Percentiles rank a stretch among this genome's conserved stretches.
phyloP scores from a whole-genome alignment of 2,888 invertebrate genomes.

The Heliconius ethilla region DNA sequence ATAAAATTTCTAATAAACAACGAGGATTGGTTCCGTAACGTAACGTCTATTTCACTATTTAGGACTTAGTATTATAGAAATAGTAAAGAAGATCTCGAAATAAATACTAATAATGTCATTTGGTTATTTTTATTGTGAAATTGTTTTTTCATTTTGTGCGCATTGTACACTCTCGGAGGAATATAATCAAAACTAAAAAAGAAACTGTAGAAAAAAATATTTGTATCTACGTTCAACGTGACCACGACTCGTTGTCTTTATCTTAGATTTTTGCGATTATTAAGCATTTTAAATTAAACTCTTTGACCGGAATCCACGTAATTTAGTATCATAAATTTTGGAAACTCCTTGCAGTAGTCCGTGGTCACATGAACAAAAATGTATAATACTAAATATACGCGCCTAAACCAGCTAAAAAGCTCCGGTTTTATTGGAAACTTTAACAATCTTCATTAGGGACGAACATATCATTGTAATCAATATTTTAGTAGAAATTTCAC shows the following conservation, averaged over 20 bases:
- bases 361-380: no score
- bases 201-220: not conserved
- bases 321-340: no score
- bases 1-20: constrained; percentile 50
- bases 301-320: no score
- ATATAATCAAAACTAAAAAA: not conserved
- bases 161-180: not conserved
- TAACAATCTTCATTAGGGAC: not conserved
- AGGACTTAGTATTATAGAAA: constrained; percentile 31
- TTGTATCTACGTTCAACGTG: not conserved
- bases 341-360: no score
- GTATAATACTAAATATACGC: no score
- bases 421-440: not conserved
- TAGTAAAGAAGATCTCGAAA: constrained; percentile 42
- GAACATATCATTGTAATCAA: not conserved
- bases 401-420: no score
- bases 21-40: constrained; percentile 63
- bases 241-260: not conserved
- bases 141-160: no score
- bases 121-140: not conserved
- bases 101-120: constrained; percentile 10
- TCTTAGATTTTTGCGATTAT: no score
- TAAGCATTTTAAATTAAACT: no score
- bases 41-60: constrained; percentile 48
- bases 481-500: not conserved